Conservation (phyloP, 2,113 vertebrate species). For the Indicator maculatus region DNA sequence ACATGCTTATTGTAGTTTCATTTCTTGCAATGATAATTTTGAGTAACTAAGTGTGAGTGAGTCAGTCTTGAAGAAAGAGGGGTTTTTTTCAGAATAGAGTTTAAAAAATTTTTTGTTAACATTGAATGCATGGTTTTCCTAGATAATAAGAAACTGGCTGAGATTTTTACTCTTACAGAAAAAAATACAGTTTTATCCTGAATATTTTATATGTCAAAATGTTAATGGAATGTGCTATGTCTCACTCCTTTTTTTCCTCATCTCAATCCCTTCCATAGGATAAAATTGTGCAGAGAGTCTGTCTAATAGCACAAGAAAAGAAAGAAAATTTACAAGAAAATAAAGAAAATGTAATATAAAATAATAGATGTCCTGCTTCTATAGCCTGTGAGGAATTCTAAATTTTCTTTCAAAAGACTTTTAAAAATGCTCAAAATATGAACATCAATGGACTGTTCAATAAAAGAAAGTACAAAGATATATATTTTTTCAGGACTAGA, state of each 20-base stretch:
- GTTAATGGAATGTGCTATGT: neutral
- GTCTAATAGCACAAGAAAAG: neutral
- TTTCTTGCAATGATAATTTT: neutral
- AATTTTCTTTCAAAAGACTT: neutral
- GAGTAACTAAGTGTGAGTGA: neutral
- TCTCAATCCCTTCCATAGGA: neutral
- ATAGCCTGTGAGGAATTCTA: neutral
- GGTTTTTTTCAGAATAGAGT: neutral
- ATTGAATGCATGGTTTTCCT: neutral
- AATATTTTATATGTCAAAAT: neutral
- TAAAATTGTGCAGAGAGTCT: neutral
- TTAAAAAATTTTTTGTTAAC: neutral
- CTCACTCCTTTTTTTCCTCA: neutral
- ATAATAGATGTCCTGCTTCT: neutral
- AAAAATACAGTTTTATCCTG: neutral
- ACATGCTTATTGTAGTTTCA: neutral
- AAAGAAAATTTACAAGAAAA: neutral
- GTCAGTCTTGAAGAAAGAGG: neutral
- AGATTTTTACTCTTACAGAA: neutral
- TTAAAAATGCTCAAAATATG: neutral
- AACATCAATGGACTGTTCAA: neutral
- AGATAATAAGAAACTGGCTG: neutral
- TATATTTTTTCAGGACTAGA: neutral
- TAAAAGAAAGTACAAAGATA: neutral
- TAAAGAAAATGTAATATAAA: neutral